Evolutionary conservation across 2,113 vertebrate species (phyloP).

Genomic region (Kryptolebias marmoratus): DNA sequence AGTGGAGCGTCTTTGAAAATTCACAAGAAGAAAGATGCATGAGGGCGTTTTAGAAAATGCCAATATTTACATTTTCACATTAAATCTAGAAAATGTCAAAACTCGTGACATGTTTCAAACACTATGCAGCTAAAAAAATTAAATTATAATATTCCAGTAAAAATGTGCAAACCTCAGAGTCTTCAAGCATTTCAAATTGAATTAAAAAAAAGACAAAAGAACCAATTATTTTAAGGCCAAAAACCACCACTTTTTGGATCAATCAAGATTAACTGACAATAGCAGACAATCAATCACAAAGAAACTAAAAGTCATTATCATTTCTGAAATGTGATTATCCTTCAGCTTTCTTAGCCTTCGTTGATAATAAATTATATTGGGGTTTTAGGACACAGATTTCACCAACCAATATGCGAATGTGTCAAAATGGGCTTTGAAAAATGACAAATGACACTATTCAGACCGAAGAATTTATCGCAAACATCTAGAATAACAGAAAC

Average conservation of each 20-base stretch:
- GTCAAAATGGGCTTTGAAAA: no score
- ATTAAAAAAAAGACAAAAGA: no score
- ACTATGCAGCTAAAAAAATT: not conserved
- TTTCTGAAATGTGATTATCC: not conserved
- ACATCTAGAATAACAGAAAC: not conserved
- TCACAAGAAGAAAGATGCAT: not conserved
- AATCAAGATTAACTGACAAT: not conserved
- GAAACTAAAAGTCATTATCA: not conserved
- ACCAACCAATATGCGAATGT: no score
- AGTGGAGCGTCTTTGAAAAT: slow-evolving; percentile 2
- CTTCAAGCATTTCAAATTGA: no score
- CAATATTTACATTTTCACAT: no score
- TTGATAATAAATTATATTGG: not conserved
- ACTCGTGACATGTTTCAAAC: no score
- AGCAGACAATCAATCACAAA: not conserved
- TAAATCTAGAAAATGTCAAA: no score
- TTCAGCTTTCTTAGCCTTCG: not conserved
- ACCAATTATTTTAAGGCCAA: no score
- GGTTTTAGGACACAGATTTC: not conserved
- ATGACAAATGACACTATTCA: not conserved
- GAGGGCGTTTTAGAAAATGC: not conserved
- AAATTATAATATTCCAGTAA: not conserved
- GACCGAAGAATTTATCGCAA: not conserved
- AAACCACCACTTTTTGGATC: no score
- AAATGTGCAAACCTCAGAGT: not conserved